Evolutionary conservation across 2,113 vertebrate genomes (phyloP), one percentile per base, ranked within the genome.

Genomic region (Amphilophus citrinellus): DNA sequence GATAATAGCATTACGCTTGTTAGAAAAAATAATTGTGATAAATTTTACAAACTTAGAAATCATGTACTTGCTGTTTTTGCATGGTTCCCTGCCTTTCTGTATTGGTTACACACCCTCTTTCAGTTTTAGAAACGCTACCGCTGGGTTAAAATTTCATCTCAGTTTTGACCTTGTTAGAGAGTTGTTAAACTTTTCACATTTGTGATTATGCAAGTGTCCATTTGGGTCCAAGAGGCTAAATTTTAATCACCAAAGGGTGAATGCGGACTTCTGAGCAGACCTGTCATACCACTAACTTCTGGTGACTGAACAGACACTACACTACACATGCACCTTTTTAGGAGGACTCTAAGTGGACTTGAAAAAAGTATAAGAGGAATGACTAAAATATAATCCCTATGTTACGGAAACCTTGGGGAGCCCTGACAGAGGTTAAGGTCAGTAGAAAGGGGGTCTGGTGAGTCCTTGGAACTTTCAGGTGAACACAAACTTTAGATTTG

Each of bases 71-170:
- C 62, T 62, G 13, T 80, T 50, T 77, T 17, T 73, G 27, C 22
- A 58, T 62, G 11, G 35, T 63, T 59, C 44, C 15, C 50, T 27
- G 13, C n/a, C 5, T 73, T 32, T 77, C 44, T 84, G 42, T 17
- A 47, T 68, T 60, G 20, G 77, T 77, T 71, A 62, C 76, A 81
- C 3, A 3, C 10, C 56, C 78, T 75, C 59, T 50, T 82, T 76
- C n/a, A 83, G 77, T 81, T 68, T 77, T 61, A 39, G 57, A 87
- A 91, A 87, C 58, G 61, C 66, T 42, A 83, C 60, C 10, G 27
- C 68, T 37, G 24, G 37, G 13, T 59, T 92, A 75, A 90, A 91
- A 94, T 84, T 85, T 65, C 82, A 89, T 39, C 65, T 14, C 8
- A 37, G 57, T 60, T 63, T 57, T 14, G 5, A 80, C 14, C 35